Evolutionary conservation across 2,113 vertebrate species (phyloP).

Genomic region (Oreotrochilus melanogaster): DNA sequence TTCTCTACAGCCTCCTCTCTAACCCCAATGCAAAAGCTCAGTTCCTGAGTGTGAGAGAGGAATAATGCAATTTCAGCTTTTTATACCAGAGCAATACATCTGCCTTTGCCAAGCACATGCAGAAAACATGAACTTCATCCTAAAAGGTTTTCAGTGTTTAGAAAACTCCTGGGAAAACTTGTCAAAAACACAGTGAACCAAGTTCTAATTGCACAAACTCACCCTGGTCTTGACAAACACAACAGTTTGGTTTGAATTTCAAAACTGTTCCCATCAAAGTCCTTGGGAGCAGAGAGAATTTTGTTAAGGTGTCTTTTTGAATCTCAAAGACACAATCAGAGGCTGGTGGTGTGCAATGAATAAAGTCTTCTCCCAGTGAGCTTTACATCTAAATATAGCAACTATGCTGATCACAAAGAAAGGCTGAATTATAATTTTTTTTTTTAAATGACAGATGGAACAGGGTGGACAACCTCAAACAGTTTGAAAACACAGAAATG

Average conservation of each 20-base stretch:
- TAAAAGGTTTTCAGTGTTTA: constrained; percentile 69
- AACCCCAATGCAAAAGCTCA: constrained; percentile 8
- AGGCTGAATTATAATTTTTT: background rate
- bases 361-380: background rate
- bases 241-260: constrained; percentile 44
- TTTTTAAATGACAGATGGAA: background rate
- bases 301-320: constrained; percentile 1
- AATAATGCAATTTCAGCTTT: constrained; percentile 72
- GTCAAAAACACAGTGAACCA: constrained; percentile 58
- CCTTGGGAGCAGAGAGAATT: background rate
- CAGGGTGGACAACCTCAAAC: constrained; percentile 7
- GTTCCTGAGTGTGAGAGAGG: background rate
- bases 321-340: constrained; percentile 25
- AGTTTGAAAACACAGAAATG: constrained; percentile 10
- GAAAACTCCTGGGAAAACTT: constrained; percentile 54
- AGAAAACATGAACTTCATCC: constrained; percentile 52
- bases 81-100: constrained; percentile 21
- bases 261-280: constrained; percentile 47
- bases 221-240: constrained; percentile 46
- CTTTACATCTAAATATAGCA: constrained; percentile 26
- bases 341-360: constrained; percentile 25
- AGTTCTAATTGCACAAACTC: constrained; percentile 57
- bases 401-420: background rate
- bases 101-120: constrained; percentile 21
- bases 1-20: constrained; percentile 15